Conservation (phyloP, 2,888 invertebrate genomes). For the Deilephila porcellus region DNA sequence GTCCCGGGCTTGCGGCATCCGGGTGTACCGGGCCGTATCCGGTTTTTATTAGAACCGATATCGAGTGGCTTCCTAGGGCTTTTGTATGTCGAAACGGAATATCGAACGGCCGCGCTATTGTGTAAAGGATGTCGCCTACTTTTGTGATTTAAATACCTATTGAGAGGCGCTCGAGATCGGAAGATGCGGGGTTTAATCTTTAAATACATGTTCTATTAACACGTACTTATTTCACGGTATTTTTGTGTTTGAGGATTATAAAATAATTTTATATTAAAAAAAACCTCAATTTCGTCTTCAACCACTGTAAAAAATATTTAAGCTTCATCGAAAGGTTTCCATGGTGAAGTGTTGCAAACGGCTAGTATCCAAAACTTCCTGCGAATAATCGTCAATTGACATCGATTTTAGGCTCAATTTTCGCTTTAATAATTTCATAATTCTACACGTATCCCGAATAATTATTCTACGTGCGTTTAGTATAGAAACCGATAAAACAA, state of each 20-base stretch:
- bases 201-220: neutral
- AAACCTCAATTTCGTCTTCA: neutral
- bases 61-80: slow-evolving; percentile 76
- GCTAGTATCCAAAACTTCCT: no score
- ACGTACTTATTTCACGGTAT: neutral
- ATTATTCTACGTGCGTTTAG: slow-evolving; percentile 28
- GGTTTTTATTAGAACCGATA: slow-evolving; percentile 78
- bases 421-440: slow-evolving; percentile 7
- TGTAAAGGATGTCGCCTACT: slow-evolving; percentile 64
- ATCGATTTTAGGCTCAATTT: neutral
- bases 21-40: slow-evolving; percentile 66
- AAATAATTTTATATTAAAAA: no score
- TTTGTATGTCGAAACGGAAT: slow-evolving; percentile 68
- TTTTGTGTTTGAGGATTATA: no score
- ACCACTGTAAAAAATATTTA: no score
- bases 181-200: slow-evolving; percentile 5
- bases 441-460: neutral
- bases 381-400: no score
- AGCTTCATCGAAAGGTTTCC: no score
- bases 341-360: no score
- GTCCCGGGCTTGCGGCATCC: slow-evolving; percentile 64
- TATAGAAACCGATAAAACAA: slow-evolving; percentile 43
- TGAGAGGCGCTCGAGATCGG: slow-evolving; percentile 26
- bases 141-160: slow-evolving; percentile 52
- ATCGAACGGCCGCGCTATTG: slow-evolving; percentile 61